Evolutionary conservation across 2,113 vertebrate species (phyloP), one percentile per base, ranked within the genome.

Genomic region (Theropithecus gelada): DNA sequence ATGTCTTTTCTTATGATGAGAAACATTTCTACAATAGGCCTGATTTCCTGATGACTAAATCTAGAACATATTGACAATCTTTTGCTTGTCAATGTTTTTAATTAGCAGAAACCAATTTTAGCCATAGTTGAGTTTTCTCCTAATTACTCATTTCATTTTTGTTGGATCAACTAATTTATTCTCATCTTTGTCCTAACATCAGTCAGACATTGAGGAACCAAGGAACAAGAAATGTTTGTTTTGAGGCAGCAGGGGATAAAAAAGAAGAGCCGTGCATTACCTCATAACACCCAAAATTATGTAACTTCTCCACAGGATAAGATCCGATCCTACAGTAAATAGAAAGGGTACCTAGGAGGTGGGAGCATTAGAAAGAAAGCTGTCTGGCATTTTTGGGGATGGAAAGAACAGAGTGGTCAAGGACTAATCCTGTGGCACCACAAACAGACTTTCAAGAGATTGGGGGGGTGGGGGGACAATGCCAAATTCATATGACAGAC

Each of bases 401-500:
- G 93, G 97, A 97, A 97, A 97, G 96, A 95, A 97, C 97, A 93
- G 96, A 93, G 92, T 92, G 89, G 88, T 96, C 93, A 92, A 76
- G 59, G 66, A 59, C 79, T 89, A 93, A 93, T 86, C 86, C 86
- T 66, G 45, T 55, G 89, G 75, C 40, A 64, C 82, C 93, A 96
- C 89, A 88, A 81, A 88, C 18, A 85, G 85, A 97, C 89, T 95
- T 84, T 94, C 92, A 97, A 90, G 96, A 97, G 97, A 97, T 96
- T 96, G 88, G 88, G 38, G 61, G 61, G 12, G 2, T 35, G 95
- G 73, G 59, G 90, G 76, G 97, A 94, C 96, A 97, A 97, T 96
- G 97, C 95, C 97, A 98, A 97, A 81, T 89, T 93, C 95, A 96
- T 93, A 88, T 38, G 95, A 96, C 97, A 97, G 95, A 85, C 95